Percentiles rank a stretch among this genome's conserved stretches.
phyloP scores from a whole-genome alignment of 2,797 vertebrate species.

The Moxostoma hubbsi region DNA sequence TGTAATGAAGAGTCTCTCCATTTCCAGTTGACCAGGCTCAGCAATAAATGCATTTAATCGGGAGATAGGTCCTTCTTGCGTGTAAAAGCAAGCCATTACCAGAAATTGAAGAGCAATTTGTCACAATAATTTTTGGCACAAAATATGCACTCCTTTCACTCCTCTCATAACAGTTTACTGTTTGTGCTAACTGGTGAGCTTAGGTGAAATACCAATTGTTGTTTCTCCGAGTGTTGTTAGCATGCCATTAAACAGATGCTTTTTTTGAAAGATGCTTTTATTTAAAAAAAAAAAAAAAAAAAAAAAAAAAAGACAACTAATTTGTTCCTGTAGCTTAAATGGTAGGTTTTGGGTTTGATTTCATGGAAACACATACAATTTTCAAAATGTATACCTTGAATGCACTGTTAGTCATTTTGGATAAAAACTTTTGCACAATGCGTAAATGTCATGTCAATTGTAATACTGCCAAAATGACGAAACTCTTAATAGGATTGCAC shows the following conservation, averaged over 20 bases:
- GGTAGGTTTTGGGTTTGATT: too few species aligned
- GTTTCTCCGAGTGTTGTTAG: slow-evolving; percentile 48
- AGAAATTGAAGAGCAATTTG: slow-evolving; percentile 78
- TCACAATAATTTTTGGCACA: slow-evolving; percentile 74
- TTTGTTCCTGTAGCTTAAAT: too few species aligned
- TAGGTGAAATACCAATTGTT: slow-evolving; percentile 66
- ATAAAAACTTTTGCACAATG: too few species aligned
- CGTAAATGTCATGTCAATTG: too few species aligned
- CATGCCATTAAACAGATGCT: slow-evolving; percentile 61
- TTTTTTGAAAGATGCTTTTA: slow-evolving; percentile 64
- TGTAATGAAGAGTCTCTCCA: slow-evolving; percentile 77
- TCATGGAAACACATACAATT: too few species aligned
- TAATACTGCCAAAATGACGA: slow-evolving; percentile 70
- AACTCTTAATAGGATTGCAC: slow-evolving; percentile 69
- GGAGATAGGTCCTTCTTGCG: slow-evolving; percentile 67
- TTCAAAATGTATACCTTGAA: too few species aligned
- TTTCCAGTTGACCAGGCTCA: slow-evolving; percentile 78
- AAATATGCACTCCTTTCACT: slow-evolving; percentile 70
- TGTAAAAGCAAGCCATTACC: slow-evolving; percentile 66
- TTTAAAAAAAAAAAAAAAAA: too few species aligned
- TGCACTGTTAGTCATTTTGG: too few species aligned
- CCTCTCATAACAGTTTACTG: slow-evolving; percentile 60
- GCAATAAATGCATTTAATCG: slow-evolving; percentile 78
- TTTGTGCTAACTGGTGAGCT: slow-evolving; percentile 21
- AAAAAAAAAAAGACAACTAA: too few species aligned